phyloP scores from a whole-genome alignment of 2,888 invertebrate genomes.

The Drosophila mercatorum region DNA sequence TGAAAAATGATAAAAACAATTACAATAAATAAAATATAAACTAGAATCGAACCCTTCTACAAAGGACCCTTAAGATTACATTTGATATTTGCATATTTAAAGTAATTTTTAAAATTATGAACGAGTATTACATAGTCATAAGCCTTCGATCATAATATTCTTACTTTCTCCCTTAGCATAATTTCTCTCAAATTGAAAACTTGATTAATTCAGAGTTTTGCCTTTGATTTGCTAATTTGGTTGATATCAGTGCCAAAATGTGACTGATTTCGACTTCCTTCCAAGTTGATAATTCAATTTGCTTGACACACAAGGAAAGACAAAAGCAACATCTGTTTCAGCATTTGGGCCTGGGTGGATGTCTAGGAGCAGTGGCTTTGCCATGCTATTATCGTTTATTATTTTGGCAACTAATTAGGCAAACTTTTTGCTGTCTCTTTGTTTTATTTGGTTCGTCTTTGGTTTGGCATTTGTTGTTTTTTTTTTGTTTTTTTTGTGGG shows the following conservation, averaged over 20 bases:
- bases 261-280: constrained; percentile 24
- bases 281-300: constrained; percentile 69
- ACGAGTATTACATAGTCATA: too few species aligned
- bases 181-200: constrained; percentile 9
- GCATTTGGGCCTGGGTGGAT: constrained; percentile 7
- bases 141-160: not conserved
- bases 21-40: too few species aligned
- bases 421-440: constrained; percentile 64
- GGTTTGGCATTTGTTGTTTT: constrained; percentile 16
- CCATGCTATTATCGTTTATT: constrained; percentile 53
- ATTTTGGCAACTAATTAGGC: constrained; percentile 72
- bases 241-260: constrained; percentile 7
- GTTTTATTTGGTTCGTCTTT: constrained; percentile 30
- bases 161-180: not conserved
- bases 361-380: constrained; percentile 32
- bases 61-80: too few species aligned
- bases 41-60: too few species aligned
- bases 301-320: constrained; percentile 19
- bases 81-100: too few species aligned
- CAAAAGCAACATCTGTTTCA: constrained; percentile 29
- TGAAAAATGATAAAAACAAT: too few species aligned
- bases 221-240: constrained; percentile 12
- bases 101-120: too few species aligned
- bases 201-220: constrained; percentile 8
- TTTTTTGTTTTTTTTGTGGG: not conserved